Conservation (phyloP, 2,113 vertebrate species). For the Hemicordylus capensis region DNA sequence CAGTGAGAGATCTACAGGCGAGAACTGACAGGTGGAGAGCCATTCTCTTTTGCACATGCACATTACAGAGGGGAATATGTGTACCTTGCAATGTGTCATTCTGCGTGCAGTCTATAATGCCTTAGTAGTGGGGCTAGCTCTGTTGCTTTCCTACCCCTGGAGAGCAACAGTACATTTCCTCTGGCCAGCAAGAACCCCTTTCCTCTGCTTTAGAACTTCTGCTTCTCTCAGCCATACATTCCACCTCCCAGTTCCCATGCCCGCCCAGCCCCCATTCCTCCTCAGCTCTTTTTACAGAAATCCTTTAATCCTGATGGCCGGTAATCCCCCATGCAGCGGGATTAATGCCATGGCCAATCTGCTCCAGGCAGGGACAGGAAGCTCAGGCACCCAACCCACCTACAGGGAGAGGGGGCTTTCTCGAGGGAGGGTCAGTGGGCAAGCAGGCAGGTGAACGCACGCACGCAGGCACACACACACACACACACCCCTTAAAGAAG, state of each 20-base stretch:
- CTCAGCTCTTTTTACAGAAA: conserved; percentile 49
- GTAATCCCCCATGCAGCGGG: conserved; percentile 34
- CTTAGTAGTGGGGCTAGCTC: background rate
- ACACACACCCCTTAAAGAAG: background rate
- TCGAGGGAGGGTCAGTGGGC: no score
- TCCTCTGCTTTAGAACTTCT: background rate
- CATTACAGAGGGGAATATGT: background rate
- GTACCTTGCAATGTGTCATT: no score
- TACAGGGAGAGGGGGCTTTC: background rate
- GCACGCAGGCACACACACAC: background rate
- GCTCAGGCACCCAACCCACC: background rate
- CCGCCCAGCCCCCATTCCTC: conserved; percentile 1
- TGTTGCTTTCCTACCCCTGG: background rate
- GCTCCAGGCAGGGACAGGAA: background rate
- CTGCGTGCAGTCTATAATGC: background rate
- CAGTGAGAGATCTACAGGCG: no score
- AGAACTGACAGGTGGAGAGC: background rate
- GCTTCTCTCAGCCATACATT: background rate
- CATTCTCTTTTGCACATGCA: background rate
- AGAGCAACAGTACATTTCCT: background rate
- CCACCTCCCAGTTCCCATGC: background rate
- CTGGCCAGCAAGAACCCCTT: background rate
- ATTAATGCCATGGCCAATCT: conserved; percentile 35
- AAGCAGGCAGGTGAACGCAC: background rate
- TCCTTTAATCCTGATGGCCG: conserved; percentile 49